Percentiles rank a stretch among this genome's conserved stretches.
Evolutionary conservation across 2,797 vertebrate genomes (phyloP).

Genomic region (Hoplostethus mediterraneus): DNA sequence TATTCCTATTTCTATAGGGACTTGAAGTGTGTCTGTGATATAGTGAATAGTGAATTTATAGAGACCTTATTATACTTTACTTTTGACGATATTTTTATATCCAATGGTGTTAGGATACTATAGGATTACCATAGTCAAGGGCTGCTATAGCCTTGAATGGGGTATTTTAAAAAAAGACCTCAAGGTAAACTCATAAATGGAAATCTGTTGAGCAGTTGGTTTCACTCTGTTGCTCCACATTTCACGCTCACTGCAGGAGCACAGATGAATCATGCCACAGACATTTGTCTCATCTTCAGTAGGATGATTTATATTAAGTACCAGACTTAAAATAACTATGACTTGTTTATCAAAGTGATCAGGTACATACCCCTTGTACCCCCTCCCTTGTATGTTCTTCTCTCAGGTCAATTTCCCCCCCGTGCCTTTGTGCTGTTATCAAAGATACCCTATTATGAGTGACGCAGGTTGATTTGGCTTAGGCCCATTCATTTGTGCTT

Average conservation of each 20-base stretch:
- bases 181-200: constrained; percentile 26
- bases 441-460: constrained; percentile 42
- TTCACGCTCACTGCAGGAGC: constrained; percentile 58
- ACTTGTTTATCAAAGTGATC: constrained; percentile 60
- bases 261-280: constrained; percentile 67
- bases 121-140: neutral
- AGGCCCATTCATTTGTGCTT: constrained; percentile 63
- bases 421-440: constrained; percentile 73
- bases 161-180: constrained; percentile 19
- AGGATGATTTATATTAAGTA: constrained; percentile 37
- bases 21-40: too few relatives aligned
- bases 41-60: too few relatives aligned
- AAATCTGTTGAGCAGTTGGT: constrained; percentile 63
- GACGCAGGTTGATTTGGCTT: constrained; percentile 58
- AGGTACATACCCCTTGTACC: constrained; percentile 15
- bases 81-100: too few relatives aligned
- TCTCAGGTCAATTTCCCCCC: constrained; percentile 79
- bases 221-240: constrained; percentile 70
- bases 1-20: too few relatives aligned
- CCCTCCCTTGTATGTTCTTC: constrained; percentile 27
- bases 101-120: too few relatives aligned
- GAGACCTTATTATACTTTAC: too few relatives aligned
- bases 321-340: constrained; percentile 63
- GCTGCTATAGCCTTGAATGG: constrained; percentile 4
- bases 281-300: constrained; percentile 52